Base-by-base conservation (phyloP, 1,140 invertebrate species). In the Anoplolepis gracilipes region DNA sequence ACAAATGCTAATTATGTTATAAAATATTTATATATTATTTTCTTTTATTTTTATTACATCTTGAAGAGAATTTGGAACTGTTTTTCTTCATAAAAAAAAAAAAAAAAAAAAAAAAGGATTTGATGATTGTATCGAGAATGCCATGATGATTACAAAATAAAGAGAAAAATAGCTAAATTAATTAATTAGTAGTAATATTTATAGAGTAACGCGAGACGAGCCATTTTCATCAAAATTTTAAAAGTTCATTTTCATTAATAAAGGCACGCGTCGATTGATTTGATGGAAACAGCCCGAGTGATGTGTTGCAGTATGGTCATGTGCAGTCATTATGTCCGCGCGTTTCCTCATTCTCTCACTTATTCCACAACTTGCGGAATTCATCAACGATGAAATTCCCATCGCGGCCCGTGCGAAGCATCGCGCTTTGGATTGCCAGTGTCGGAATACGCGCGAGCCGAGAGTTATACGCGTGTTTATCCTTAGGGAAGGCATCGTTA, bases 331-430 rank as follows among this genome's bases (percentile, higher is more conserved):
- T 89, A 88, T 86, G 67, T n/a, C n/a, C 70, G 69, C 77, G 62
- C 87, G 46, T 49, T 89, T 89, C 84, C 88, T 89, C 77, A 82
- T 89, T 89, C 87, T 89, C 87, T 88, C 88, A 72, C 87, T 88
- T 88, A 62, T 55, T 70, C 42, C 65, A 64, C 87, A 61, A 36
- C 76, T 25, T 42, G 86, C 84, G 64, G 87, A 82, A 89, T 89
- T 84, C 59, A 49, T 69, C 87, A 87, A 49, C 72, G 87, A 89
- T 89, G 82, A 89, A 89, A 61, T 88, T 86, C 70, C 57, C 87
- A 85, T 79, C 42, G 30, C 57, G 25, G 28, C 19, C 76, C 59
- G 75, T 46, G 65, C 78, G 67, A 82, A 59, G 53, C 25, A 42
- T 53, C 19, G 36, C 53, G 7, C 67, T 69, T 59, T 22, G 42